phyloP scores from a whole-genome alignment of 2,797 vertebrate genomes.

The Micromesistius poutassou region DNA sequence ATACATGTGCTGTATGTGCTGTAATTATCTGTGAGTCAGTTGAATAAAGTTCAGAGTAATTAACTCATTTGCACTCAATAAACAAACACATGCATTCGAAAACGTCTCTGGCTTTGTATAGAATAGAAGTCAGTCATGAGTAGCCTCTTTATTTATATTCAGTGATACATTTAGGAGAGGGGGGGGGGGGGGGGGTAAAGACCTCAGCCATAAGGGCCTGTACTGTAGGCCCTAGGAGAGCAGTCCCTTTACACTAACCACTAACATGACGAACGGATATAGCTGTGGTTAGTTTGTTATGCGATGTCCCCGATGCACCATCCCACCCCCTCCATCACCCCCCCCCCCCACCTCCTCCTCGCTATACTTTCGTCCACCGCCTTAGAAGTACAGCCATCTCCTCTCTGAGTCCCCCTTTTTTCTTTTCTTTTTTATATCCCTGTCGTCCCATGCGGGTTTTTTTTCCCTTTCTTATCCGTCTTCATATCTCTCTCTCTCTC shows the following conservation, averaged over 20 bases:
- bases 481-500: constrained; percentile 40
- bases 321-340: constrained; percentile 34
- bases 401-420: constrained; percentile 45
- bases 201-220: not conserved
- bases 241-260: too few species aligned
- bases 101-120: not conserved
- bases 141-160: not conserved
- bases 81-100: not conserved
- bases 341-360: constrained; percentile 36
- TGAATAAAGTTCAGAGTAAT: not conserved
- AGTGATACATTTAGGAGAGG: not conserved
- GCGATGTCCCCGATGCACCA: not conserved
- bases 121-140: not conserved
- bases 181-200: too few species aligned
- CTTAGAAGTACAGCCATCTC: constrained; percentile 56
- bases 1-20: not conserved
- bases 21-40: not conserved
- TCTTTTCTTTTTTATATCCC: constrained; percentile 43
- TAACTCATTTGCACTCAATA: not conserved
- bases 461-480: constrained; percentile 12
- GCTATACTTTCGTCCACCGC: constrained; percentile 46
- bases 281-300: not conserved
- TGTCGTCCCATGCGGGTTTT: constrained; percentile 18
- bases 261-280: not conserved
- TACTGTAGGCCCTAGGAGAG: too few species aligned